Evolutionary conservation across 2,888 invertebrate genomes (phyloP).

Genomic region (Amphiduros pacificus): DNA sequence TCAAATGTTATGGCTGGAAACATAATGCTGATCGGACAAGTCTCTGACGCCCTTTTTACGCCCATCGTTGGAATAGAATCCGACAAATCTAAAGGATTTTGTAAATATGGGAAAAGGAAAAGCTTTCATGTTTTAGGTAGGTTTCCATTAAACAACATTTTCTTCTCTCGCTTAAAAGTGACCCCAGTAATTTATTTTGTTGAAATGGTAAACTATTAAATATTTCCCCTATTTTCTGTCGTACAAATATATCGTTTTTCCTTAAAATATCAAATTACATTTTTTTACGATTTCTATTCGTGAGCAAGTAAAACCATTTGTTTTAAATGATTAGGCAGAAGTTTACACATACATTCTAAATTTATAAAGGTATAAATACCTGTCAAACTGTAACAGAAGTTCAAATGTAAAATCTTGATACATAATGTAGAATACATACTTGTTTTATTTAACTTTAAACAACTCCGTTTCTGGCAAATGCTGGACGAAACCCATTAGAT

Average conservation of each 20-base stretch:
- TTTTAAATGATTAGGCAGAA: background rate
- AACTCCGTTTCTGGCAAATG: too few relatives aligned
- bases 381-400: too few relatives aligned
- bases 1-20: background rate
- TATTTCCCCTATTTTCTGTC: background rate
- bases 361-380: background rate
- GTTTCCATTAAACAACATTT: too few relatives aligned
- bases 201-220: too few relatives aligned
- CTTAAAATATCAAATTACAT: background rate
- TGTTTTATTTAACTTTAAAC: too few relatives aligned
- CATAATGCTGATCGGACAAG: conserved; percentile 73
- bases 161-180: too few relatives aligned
- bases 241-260: background rate
- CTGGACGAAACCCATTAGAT: too few relatives aligned
- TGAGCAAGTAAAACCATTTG: background rate
- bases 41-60: conserved; percentile 83
- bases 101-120: conserved; percentile 78
- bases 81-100: conserved; percentile 68
- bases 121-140: conserved; percentile 87
- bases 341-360: background rate
- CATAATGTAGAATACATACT: too few relatives aligned
- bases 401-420: too few relatives aligned
- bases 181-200: too few relatives aligned
- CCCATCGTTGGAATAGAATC: conserved; percentile 86
- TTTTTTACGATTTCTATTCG: background rate